phyloP scores from a whole-genome alignment of 2,888 invertebrate genomes.

The Volucella inflata region DNA sequence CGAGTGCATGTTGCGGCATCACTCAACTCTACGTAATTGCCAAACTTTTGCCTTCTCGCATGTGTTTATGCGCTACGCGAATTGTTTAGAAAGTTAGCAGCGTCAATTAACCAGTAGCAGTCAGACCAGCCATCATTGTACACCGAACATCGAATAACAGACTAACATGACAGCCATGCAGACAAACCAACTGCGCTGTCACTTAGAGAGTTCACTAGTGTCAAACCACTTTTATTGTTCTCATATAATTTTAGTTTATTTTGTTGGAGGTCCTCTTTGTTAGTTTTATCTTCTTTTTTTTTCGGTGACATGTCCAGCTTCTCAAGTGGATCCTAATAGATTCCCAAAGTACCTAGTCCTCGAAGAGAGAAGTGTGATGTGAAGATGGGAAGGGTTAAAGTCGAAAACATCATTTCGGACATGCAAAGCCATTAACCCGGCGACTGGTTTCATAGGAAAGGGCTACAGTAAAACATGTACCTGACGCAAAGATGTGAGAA shows the following conservation, averaged over 20 bases:
- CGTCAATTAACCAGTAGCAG: not conserved
- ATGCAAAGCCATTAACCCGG: conserved; percentile 69
- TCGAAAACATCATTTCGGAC: conserved; percentile 51
- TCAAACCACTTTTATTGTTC: conserved; percentile 69
- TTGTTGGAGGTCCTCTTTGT: conserved; percentile 28
- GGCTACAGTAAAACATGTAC: conserved; percentile 7
- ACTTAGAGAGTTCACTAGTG: conserved; percentile 63
- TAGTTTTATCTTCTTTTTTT: not conserved
- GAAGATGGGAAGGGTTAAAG: conserved; percentile 8
- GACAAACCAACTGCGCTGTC: conserved; percentile 34
- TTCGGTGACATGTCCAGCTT: conserved; percentile 58
- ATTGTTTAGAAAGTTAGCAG: conserved; percentile 69
- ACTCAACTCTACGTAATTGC: conserved; percentile 72
- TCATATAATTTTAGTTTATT: conserved; percentile 68
- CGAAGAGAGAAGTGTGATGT: not conserved
- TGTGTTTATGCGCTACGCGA: conserved; percentile 59
- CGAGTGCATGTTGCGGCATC: conserved; percentile 73
- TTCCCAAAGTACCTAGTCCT: conserved; percentile 28
- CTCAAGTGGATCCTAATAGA: conserved; percentile 61
- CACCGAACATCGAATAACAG: not conserved
- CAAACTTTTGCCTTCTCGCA: conserved; percentile 65
- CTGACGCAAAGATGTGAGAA: not conserved
- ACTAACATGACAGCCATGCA: conserved; percentile 5
- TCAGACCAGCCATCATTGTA: too few species aligned
- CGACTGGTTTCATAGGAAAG: not conserved